phyloP scores from a whole-genome alignment of 53 echinoderm and acorn worm genomes.

The Crossaster papposus region DNA sequence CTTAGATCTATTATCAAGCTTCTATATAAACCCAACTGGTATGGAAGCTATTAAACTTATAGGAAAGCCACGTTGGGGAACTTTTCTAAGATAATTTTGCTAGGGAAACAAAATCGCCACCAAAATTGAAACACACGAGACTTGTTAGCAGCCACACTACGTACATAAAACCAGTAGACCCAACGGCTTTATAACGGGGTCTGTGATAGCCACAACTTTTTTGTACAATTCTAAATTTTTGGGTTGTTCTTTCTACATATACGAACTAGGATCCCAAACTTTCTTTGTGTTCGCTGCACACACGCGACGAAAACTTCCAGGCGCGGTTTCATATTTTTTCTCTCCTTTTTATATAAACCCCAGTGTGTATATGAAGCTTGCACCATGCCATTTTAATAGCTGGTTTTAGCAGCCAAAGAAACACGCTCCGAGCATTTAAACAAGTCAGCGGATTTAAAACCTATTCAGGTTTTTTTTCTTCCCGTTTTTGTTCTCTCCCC shows the following conservation, averaged over 20 bases:
- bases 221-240: neutral
- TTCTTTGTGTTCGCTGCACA: slow-evolving; percentile 26
- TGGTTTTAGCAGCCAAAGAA: slow-evolving; percentile 57
- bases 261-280: slow-evolving; percentile 13
- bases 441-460: slow-evolving; percentile 58
- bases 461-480: neutral
- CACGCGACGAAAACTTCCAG: slow-evolving; percentile 10
- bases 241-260: neutral
- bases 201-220: neutral
- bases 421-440: slow-evolving; percentile 61
- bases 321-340: neutral
- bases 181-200: neutral
- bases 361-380: slow-evolving; percentile 37
- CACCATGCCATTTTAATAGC: slow-evolving; percentile 54
- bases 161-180: neutral
- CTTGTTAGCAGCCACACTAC: neutral
- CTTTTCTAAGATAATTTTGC: too few relatives aligned
- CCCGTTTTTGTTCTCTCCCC: neutral
- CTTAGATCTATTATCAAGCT: too few relatives aligned
- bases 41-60: too few relatives aligned
- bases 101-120: neutral
- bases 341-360: slow-evolving; percentile 19
- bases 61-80: too few relatives aligned
- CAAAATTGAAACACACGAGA: neutral
- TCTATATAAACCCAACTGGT: too few relatives aligned